These are phyloP conservation scores for Leucozona laternaria DNA, from an alignment of 2,888 invertebrate genomes.

Conservation along the genomic window DNA sequence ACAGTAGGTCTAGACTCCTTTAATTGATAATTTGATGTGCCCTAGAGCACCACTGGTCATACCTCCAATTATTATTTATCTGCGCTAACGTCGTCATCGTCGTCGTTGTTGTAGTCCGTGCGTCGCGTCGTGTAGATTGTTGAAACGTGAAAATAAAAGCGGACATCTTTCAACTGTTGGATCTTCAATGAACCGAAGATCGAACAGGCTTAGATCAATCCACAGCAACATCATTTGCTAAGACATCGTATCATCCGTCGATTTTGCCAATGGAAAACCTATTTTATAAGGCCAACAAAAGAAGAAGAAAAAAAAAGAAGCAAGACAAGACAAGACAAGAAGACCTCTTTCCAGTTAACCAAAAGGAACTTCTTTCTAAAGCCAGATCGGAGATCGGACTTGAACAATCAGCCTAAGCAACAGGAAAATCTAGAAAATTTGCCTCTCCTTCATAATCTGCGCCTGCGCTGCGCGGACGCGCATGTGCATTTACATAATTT, in stretches of 20 bases:
- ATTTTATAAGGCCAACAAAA: conserved; percentile 2
- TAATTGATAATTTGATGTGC: conserved; percentile 61
- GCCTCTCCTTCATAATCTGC: conserved; percentile 66
- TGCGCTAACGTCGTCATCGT: background rate
- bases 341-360: conserved; percentile 25
- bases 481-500: conserved; percentile 71
- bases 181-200: conserved; percentile 49
- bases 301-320: background rate
- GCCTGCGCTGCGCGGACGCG: conserved; percentile 46
- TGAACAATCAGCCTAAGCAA: conserved; percentile 53
- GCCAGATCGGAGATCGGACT: conserved; percentile 42
- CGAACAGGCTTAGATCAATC: conserved; percentile 39
- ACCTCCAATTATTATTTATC: conserved; percentile 42
- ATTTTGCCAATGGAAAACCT: conserved; percentile 33
- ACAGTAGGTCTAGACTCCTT: conserved; percentile 66
- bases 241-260: conserved; percentile 56
- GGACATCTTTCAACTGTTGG: conserved; percentile 52
- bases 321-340: conserved; percentile 7
- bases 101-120: background rate
- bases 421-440: conserved; percentile 72
- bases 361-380: conserved; percentile 22
- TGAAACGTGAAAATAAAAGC: conserved; percentile 22
- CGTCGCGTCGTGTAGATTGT: background rate
- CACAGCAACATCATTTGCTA: conserved; percentile 57
- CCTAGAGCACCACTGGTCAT: conserved; percentile 25